phyloP scores from a whole-genome alignment of 2,113 vertebrate genomes.

The Agelaius tricolor region DNA sequence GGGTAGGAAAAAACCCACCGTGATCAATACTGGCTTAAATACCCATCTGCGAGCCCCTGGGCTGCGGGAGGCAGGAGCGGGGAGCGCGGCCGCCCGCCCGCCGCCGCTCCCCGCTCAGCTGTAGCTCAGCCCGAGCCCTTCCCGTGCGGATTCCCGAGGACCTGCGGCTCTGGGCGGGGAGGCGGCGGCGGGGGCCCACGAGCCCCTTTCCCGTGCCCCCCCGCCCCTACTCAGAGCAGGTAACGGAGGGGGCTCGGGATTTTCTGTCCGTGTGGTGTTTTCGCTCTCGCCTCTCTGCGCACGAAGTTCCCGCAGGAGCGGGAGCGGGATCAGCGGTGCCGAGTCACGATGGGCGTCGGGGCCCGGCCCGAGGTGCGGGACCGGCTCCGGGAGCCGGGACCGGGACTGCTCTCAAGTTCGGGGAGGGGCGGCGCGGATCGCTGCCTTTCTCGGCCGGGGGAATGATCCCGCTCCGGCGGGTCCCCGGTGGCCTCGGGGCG shows the following conservation, averaged over 20 bases:
- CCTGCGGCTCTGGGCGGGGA: neutral
- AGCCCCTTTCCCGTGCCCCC: neutral
- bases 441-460: neutral
- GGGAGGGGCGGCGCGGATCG: neutral
- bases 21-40: neutral
- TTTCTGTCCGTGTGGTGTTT: neutral
- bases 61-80: neutral
- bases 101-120: neutral
- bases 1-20: neutral
- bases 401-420: neutral
- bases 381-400: neutral
- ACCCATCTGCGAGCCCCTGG: neutral
- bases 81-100: neutral
- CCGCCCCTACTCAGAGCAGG: neutral
- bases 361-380: neutral
- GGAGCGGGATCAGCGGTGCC: neutral
- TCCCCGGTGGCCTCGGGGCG: neutral
- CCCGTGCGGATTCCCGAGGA: neutral
- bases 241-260: neutral
- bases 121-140: neutral
- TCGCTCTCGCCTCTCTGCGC: neutral
- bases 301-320: constrained; percentile 4
- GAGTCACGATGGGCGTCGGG: constrained; percentile 27
- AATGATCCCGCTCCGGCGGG: neutral
- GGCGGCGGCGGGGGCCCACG: neutral